Evolutionary conservation across 30 jellyfish, hydroid and myxozoan genomes (phyloP).

Genomic region (Hydractinia symbiolongicarpus): DNA sequence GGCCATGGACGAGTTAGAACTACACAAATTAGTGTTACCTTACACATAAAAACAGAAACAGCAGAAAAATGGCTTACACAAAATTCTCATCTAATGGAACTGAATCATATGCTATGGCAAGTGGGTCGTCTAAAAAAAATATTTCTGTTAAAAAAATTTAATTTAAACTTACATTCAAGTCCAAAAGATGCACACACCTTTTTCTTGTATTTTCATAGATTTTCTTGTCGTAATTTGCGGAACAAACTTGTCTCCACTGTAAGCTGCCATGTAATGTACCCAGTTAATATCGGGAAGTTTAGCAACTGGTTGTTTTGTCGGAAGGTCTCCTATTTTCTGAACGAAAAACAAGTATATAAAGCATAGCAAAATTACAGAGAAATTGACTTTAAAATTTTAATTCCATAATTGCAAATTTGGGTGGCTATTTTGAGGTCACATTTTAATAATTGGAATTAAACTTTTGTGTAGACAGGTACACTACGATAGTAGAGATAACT

Average conservation of each 20-base stretch:
- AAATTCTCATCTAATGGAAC: too few species aligned
- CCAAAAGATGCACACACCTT: background rate
- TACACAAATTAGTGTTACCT: too few species aligned
- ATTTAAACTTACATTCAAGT: too few species aligned
- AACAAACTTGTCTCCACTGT: slow-evolving; percentile 16
- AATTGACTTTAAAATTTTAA: background rate
- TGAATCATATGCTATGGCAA: too few species aligned
- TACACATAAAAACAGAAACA: too few species aligned
- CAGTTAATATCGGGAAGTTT: slow-evolving; percentile 63
- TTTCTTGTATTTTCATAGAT: background rate
- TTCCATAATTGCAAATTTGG: background rate
- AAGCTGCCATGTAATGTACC: slow-evolving; percentile 66
- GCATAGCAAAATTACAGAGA: background rate
- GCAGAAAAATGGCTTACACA: too few species aligned
- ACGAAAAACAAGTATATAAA: background rate
- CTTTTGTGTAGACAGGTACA: too few species aligned
- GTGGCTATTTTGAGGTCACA: background rate
- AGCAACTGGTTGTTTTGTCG: slow-evolving; percentile 55
- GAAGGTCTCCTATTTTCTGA: slow-evolving; percentile 55
- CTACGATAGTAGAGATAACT: too few species aligned
- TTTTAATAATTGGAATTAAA: too few species aligned
- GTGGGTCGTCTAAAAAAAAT: too few species aligned
- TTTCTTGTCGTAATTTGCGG: slow-evolving; percentile 36
- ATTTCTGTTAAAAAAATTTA: too few species aligned
- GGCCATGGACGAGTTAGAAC: too few species aligned